These are phyloP conservation scores for Danio tinwini DNA, from an alignment of 2,797 vertebrate genomes.

Conservation along the genomic window DNA sequence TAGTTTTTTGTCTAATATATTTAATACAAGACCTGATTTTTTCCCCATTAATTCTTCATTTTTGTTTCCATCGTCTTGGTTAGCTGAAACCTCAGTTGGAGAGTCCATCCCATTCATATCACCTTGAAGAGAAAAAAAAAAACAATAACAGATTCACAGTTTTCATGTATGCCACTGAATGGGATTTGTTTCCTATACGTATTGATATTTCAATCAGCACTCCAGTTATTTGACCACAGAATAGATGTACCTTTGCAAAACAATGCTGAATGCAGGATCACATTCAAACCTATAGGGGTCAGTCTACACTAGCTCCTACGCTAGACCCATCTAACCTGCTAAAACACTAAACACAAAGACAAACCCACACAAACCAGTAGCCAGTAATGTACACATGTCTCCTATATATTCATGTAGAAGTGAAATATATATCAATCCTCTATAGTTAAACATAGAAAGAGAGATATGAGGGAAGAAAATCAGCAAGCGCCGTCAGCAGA, in stretches of 20 bases:
- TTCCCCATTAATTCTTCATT: constrained; percentile 29
- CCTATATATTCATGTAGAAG: constrained; percentile 4
- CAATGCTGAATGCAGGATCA: constrained; percentile 33
- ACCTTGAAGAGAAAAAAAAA: not conserved
- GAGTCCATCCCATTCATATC: constrained; percentile 49
- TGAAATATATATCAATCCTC: not conserved
- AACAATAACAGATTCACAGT: constrained; percentile 1
- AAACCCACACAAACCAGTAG: not conserved
- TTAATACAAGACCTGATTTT: constrained; percentile 50
- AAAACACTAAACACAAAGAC: constrained; percentile 13
- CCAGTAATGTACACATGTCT: constrained; percentile 40
- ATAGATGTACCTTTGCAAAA: constrained; percentile 1
- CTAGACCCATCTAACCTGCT: constrained; percentile 3
- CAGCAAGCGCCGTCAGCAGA: constrained; percentile 45
- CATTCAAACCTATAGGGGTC: constrained; percentile 61
- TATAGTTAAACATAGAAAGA: constrained; percentile 18
- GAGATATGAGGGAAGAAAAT: not conserved
- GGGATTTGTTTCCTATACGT: not conserved
- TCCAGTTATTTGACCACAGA: not conserved
- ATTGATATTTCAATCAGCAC: not conserved
- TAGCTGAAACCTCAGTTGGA: constrained; percentile 48
- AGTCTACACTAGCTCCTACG: constrained; percentile 51
- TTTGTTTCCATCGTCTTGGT: constrained; percentile 58
- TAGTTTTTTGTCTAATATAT: not conserved
- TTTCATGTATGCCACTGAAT: not conserved